Percentiles rank a stretch among this genome's conserved stretches.
Conservation (phyloP, 2,888 invertebrate species). For the Drosophila setosimentum region DNA sequence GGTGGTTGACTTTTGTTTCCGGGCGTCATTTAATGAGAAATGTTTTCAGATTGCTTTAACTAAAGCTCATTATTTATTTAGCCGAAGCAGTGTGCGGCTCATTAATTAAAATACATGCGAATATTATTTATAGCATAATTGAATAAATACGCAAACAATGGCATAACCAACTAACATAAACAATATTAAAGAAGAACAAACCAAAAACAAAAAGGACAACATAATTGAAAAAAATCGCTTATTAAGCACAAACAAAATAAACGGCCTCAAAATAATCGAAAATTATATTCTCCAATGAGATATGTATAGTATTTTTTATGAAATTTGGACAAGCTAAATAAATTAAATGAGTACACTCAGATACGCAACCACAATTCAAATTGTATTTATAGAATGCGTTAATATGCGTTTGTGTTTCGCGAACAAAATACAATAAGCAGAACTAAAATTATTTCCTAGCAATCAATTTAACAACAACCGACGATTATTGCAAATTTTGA, state of each 20-base stretch:
- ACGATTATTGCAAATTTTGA: slow-evolving; percentile 22
- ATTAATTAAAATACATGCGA: slow-evolving; percentile 64
- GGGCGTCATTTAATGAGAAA: slow-evolving; percentile 12
- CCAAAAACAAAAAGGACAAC: background rate
- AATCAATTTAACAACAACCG: slow-evolving; percentile 26
- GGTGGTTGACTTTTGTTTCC: slow-evolving; percentile 18
- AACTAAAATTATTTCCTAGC: slow-evolving; percentile 35
- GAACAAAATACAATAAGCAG: slow-evolving; percentile 20
- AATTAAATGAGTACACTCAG: slow-evolving; percentile 6
- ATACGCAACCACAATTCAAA: slow-evolving; percentile 4
- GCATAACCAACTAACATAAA: slow-evolving; percentile 23
- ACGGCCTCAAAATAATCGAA: background rate
- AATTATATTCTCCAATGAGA: background rate
- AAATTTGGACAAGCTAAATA: background rate
- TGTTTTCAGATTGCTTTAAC: slow-evolving; percentile 27
- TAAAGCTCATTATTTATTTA: slow-evolving; percentile 60
- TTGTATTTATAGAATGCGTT: slow-evolving; percentile 18
- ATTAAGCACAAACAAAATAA: background rate
- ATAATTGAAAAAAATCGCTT: background rate
- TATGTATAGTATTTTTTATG: background rate
- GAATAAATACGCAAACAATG: slow-evolving; percentile 43
- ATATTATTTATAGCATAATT: slow-evolving; percentile 62
- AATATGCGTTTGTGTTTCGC: background rate
- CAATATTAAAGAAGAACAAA: slow-evolving; percentile 15
- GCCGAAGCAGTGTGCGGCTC: slow-evolving; percentile 24